Base-by-base conservation (phyloP, 2,888 invertebrate genomes). In the Nomada goodeniana region DNA sequence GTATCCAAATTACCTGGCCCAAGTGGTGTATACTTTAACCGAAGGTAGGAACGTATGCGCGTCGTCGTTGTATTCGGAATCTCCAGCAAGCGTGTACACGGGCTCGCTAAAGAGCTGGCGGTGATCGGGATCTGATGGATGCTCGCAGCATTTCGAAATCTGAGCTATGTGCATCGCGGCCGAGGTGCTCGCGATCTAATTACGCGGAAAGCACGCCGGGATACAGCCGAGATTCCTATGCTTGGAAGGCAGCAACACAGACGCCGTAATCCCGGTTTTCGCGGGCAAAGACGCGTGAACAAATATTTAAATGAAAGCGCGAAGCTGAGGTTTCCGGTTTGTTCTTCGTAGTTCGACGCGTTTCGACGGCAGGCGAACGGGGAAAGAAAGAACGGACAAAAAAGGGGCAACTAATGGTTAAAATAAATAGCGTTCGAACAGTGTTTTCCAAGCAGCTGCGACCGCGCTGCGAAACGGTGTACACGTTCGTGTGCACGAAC, bases 241-340 rank as follows among this genome's bases (percentile, higher is more conserved):
- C 53, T 59, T 29, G 5, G 18, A 53, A 18, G 55, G 60, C 47
- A 47, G 50, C 52, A 75, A 70, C 80, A 69, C 76, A 78, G 75
- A 72, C 72, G 81, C 68, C 55, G 76, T n/a, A 57, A 64, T 74
- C 53, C 76, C 70, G 75, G 72, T 84, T 53, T 26, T 70, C 81
- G 82, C 81, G 53, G 85, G 26, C 87, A 83, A 82, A 90, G 87
- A 86, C 82, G 89, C 88, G 88, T 85, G 83, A 85, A 90, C 89
- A 90, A 91, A 91, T 90, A 90, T 90, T 90, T 85, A 87, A 91
- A 89, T 85, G 83, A 80, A 87, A 84, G 75, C 84, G 78, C 77
- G 61, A 20, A 20, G 61, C 60, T 57, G 44, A 53, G 70, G 29
- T 52, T 44, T 71, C 52, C 68, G 75, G 77, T 65, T 80, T 75